These are phyloP conservation scores for Parauchenoglanis punctatus DNA, from an alignment of 2,797 vertebrate genomes.

Conservation along the genomic window DNA sequence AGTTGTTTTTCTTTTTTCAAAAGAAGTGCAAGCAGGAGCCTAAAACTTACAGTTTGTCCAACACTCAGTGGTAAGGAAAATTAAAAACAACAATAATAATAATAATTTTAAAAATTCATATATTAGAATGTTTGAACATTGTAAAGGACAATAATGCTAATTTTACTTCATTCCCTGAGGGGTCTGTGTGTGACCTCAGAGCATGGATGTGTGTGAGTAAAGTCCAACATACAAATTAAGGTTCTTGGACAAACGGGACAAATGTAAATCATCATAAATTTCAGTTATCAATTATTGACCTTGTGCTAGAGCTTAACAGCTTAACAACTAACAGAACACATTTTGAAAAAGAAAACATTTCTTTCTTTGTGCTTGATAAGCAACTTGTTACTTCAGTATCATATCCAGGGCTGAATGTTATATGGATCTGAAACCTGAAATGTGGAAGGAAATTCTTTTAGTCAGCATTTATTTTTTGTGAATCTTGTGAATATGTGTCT, in stretches of 20 bases:
- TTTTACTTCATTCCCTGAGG: too few relatives aligned
- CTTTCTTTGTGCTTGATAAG: background rate
- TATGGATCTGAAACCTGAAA: constrained; percentile 4
- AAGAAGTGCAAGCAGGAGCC: background rate
- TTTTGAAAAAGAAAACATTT: background rate
- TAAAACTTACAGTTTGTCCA: background rate
- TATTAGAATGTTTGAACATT: background rate
- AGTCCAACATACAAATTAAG: background rate
- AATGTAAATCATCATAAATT: background rate
- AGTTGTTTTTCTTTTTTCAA: background rate
- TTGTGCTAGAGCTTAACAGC: background rate
- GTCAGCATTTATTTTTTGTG: background rate
- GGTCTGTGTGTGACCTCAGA: background rate
- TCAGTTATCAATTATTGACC: background rate
- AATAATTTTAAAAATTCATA: background rate
- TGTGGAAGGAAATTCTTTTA: background rate
- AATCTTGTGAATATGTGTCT: background rate
- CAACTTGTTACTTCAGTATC: background rate
- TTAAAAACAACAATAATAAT: background rate
- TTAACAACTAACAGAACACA: background rate
- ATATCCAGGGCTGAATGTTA: background rate
- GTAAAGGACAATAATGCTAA: too few relatives aligned
- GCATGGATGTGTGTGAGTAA: background rate
- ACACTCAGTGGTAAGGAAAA: background rate
- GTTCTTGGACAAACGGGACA: too few relatives aligned